Base-by-base conservation (phyloP, 2,888 invertebrate genomes). In the Ganaspis brasiliensis region DNA sequence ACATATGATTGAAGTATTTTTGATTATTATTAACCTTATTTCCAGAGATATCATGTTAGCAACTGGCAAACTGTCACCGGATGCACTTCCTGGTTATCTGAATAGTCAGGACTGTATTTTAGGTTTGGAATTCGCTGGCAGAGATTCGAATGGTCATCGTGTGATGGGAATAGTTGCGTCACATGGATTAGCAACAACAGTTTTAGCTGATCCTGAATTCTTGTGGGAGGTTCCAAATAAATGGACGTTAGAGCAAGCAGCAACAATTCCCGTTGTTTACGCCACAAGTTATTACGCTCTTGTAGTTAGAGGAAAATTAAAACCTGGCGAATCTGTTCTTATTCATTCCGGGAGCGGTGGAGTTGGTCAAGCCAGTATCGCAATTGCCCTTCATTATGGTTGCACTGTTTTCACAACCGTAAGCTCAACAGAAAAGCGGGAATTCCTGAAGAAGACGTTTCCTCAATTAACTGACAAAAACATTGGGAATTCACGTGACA, bases 331-430 rank as follows among this genome's bases (percentile, higher is more conserved):
- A 87, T 93, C 94, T 57, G 95, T 99, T 76, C 94, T 99, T n/a
- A 95, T 99, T 84, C 98, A 99, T 91, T 98, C 98, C 73, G 98
- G 98, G 81, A 96, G 97, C 82, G 99, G 99, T 77, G 98, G 98
- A 87, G 98, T 99, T 45, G 99, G 99, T 8, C 98, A 98, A 93
- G 99, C 99, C 1, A 98, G 99, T 81, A 98, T 99, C 87, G 94
- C 97, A 21, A 96, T 99, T 87, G 98, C 98, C 72, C 93, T 99
- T 73, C 95, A 96, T 90, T 94, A 96, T 92, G 98, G 98, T 71
- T 96, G 98, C 92, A 95, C 94, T 73, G 98, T 98, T 6, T 98
- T 94, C 92, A 97, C 99, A 14, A 99, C 99, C 0, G 98, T 98
- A 72, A 97, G 97, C 79, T 96, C 97, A 76, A 92, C 94, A 84